Evolutionary conservation across 1,140 invertebrate genomes (phyloP).

Genomic region (Sipha flava): DNA sequence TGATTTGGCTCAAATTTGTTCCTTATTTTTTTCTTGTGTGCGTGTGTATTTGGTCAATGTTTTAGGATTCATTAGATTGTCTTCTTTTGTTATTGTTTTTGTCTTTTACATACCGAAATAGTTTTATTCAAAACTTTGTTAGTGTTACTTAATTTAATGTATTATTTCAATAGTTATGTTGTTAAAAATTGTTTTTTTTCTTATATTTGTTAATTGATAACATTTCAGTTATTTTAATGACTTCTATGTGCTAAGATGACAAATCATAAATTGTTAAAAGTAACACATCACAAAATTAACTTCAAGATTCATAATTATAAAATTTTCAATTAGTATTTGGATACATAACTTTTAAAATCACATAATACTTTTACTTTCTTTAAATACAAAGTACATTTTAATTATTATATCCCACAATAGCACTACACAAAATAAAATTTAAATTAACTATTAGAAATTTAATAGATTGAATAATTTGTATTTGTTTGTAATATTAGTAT

Average conservation of each 20-base stretch:
- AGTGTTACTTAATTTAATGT: background rate
- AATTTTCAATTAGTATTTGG: too few relatives aligned
- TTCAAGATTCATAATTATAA: background rate
- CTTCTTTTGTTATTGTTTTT: background rate
- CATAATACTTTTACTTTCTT: too few relatives aligned
- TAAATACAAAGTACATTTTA: too few relatives aligned
- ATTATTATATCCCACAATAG: background rate
- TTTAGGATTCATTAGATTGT: slow-evolving; percentile 11
- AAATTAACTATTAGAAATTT: background rate
- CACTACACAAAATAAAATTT: background rate
- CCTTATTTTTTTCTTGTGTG: slow-evolving; percentile 14
- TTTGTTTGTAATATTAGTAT: background rate
- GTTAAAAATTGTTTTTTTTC: background rate
- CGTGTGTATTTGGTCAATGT: slow-evolving; percentile 21
- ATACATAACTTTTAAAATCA: background rate
- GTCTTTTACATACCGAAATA: background rate
- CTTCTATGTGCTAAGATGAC: background rate
- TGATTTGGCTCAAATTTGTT: slow-evolving; percentile 28
- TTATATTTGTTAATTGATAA: background rate
- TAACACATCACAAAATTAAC: background rate
- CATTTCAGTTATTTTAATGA: background rate
- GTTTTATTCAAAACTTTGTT: background rate
- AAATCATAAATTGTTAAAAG: background rate
- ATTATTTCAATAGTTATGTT: slow-evolving; percentile 14
- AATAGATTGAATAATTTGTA: background rate